Base-by-base conservation (phyloP, 2,888 invertebrate genomes). In the Julus scanicus region DNA sequence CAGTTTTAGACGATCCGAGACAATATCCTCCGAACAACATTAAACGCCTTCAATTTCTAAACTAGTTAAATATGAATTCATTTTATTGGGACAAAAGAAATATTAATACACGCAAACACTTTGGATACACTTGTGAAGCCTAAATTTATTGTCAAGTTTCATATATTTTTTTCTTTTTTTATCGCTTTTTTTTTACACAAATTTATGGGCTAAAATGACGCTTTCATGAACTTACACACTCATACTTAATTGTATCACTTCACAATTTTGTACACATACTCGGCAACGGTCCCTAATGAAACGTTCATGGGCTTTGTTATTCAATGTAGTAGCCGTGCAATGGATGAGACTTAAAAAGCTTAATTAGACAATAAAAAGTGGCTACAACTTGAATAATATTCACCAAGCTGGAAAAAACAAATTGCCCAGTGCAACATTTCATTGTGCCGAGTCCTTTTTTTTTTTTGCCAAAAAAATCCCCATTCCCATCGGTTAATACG, bases 401-500 rank as follows among this genome's bases (percentile, higher is more conserved):
- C 37, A 29, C 37, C 37, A 80, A 15, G 80, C 80, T 15, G 44
- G 44, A 1, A 29, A 29, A 80, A 80, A 80, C 80, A 80, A 80
- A 80, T 80, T 37, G 37, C 80, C 80, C 80, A 39, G 80, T 80
- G 80, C 37, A 80, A 80, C 80, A 80, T 39, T 80, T 80, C 80
- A 80, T 29, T 37, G 29, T 80, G 80, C 80, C 37, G 80, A 80
- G 80, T 37, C 44, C 5, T 15, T 80, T 80, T 63, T 39, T 37
- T 80, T 80, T 63, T 80, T 39, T 13, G 80, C 80, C 37, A 80
- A 37, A 44, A 44, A 1, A 80, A 29, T 80, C 37, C 80, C 80
- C 80, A 80, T 80, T 80, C 80, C 80, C 80, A 80, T 80, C 80
- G 15, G 80, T 80, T 80, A 80, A 80, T 80, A 80, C 80, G 80